phyloP scores from a whole-genome alignment of 2,888 invertebrate species.

The Spatulosminthurus flaviceps region DNA sequence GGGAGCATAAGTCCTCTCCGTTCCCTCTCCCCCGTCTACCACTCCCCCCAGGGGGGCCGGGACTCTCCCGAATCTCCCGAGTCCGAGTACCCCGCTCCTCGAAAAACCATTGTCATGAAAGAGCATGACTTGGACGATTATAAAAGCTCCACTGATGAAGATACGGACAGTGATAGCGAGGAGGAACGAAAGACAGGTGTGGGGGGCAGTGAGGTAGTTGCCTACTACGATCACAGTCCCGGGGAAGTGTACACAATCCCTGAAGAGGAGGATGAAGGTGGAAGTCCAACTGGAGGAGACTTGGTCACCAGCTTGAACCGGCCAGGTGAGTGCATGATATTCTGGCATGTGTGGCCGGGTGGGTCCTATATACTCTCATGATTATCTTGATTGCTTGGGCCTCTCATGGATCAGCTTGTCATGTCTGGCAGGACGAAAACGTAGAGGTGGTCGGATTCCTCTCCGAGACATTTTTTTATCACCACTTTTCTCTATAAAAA shows the following conservation, averaged over 20 bases:
- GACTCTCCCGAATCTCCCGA: conserved; percentile 55
- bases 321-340: conserved; percentile 62
- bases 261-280: conserved; percentile 69
- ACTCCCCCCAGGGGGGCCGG: neutral
- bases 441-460: conserved; percentile 27
- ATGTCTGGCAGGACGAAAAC: conserved; percentile 51
- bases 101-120: conserved; percentile 62
- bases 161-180: conserved; percentile 61
- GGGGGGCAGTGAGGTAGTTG: conserved; percentile 58
- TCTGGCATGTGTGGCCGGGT: conserved; percentile 56
- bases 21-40: conserved; percentile 54
- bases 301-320: conserved; percentile 67
- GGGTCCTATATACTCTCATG: conserved; percentile 52
- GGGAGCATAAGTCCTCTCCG: conserved; percentile 57
- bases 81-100: conserved; percentile 61
- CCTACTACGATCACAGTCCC: conserved; percentile 67
- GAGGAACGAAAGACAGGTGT: conserved; percentile 56
- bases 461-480: conserved; percentile 1
- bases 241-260: conserved; percentile 69
- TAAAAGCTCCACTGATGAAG: conserved; percentile 63
- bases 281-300: conserved; percentile 67
- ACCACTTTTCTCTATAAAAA: neutral
- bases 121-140: conserved; percentile 64
- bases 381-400: conserved; percentile 47
- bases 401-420: conserved; percentile 43